These are phyloP conservation scores for Podabrus alpinus DNA, from an alignment of 2,888 invertebrate genomes.

Conservation along the genomic window DNA sequence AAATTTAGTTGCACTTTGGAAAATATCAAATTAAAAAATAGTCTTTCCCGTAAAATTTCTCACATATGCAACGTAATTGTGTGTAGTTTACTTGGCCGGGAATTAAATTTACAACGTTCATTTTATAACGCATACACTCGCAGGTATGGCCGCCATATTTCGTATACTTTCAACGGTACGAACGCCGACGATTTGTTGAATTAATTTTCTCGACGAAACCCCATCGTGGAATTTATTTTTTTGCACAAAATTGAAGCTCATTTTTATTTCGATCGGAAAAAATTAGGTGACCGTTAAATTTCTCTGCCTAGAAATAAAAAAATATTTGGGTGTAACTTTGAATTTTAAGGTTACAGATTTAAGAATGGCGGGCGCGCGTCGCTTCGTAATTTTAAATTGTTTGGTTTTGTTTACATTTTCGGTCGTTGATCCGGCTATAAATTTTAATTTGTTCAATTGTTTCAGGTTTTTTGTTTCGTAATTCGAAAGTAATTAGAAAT, in stretches of 20 bases:
- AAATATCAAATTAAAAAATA: conserved; percentile 49
- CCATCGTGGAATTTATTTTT: conserved; percentile 24
- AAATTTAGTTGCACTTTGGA: conserved; percentile 46
- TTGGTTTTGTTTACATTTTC: conserved; percentile 14
- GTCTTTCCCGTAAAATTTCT: conserved; percentile 53
- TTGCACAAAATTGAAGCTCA: conserved; percentile 43
- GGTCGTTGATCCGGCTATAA: neutral
- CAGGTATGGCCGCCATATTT: conserved; percentile 49
- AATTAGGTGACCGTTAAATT: conserved; percentile 33
- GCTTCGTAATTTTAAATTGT: conserved; percentile 39
- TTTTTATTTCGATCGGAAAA: conserved; percentile 39
- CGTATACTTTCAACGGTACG: conserved; percentile 39
- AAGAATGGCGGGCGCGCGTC: conserved; percentile 51
- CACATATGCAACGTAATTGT: conserved; percentile 36
- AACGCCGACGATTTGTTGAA: conserved; percentile 45
- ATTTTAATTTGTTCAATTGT: neutral
- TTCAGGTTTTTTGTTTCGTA: neutral
- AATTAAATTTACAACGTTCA: conserved; percentile 48
- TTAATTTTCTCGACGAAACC: conserved; percentile 45
- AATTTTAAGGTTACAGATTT: conserved; percentile 54
- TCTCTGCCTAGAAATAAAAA: conserved; percentile 39
- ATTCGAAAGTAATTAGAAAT: neutral
- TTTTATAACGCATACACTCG: conserved; percentile 46
- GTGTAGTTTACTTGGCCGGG: conserved; percentile 38
- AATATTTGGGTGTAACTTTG: conserved; percentile 54